phyloP scores from a whole-genome alignment of 1,140 invertebrate species.

The Bilobella aurantiaca region DNA sequence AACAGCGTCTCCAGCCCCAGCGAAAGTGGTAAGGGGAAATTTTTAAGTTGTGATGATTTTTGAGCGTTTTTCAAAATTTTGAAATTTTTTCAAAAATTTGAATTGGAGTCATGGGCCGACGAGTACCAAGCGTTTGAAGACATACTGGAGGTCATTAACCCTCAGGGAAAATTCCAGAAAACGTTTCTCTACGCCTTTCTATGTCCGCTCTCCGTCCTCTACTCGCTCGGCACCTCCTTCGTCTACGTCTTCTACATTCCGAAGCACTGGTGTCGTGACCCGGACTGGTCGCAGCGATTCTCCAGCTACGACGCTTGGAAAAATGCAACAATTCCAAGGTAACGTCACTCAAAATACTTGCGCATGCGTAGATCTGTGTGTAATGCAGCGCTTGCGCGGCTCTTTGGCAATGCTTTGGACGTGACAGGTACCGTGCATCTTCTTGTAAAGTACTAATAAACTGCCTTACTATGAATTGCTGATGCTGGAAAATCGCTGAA shows the following conservation, averaged over 20 bases:
- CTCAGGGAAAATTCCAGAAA: slow-evolving; percentile 24
- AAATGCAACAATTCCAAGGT: slow-evolving; percentile 23
- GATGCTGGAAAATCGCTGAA: not conserved
- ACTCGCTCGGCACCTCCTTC: not conserved
- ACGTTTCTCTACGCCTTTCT: slow-evolving; percentile 18
- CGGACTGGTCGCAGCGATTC: slow-evolving; percentile 10
- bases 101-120: not conserved
- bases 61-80: not conserved
- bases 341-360: not conserved
- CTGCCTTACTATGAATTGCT: too few species aligned
- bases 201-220: slow-evolving; percentile 17
- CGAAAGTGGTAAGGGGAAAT: too few species aligned
- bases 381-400: too few species aligned
- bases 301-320: slow-evolving; percentile 20
- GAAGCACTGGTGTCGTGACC: slow-evolving; percentile 26
- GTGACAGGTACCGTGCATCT: too few species aligned
- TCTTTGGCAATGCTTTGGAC: too few species aligned
- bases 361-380: not conserved
- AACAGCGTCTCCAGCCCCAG: too few species aligned
- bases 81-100: too few species aligned
- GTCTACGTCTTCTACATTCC: slow-evolving; percentile 19
- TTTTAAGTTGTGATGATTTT: too few species aligned
- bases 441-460: too few species aligned
- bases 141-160: not conserved
- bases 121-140: not conserved